Evolutionary conservation across 2,113 vertebrate genomes (phyloP), one percentile per base, ranked within the genome.

Genomic region (Tenebrosternarchus preto): DNA sequence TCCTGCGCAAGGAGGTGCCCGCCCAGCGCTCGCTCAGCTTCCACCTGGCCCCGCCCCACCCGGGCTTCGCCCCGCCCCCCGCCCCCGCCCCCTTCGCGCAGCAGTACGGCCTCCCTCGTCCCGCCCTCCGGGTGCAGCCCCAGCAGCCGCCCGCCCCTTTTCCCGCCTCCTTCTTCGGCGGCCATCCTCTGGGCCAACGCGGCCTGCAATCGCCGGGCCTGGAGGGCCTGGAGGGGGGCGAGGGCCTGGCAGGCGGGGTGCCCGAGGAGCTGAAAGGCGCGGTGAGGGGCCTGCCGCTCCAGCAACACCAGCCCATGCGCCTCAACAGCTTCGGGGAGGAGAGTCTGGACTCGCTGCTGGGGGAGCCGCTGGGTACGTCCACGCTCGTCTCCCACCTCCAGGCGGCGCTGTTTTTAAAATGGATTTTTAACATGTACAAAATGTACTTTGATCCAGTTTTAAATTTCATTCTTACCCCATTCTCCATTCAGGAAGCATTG

Each of bases 271-370:
- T 92, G 74, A 94, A 5, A 85, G 92, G 92, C 76, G 91, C 95
- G 76, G 90, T 96, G 81, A 93, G 97, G 88, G 93, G 95, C 78
- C 84, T 95, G 60, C 89, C 95, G 73, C 91, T 22, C 78, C 96
- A 76, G 91, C 82, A 84, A 53, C 83, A 84, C 39, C 85, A 96
- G 86, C 91, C 91, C 73, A 89, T 88, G 86, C 89, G 91, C 36
- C 92, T 96, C 91, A 96, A 92, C 91, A 97, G 90, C 92, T 98
- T 97, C 86, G 91, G 95, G 70, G 97, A 98, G 80, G 96, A 98
- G 46, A 95, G 91, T 78, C 90, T 94, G 17, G 96, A 95, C 85
- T 88, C 95, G 66, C 89, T 91, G 80, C 55, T 95, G 81, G 95
- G 92, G 80, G 97, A 98, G 61, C 88, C 94, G 83, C 87, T 98